Conservation (phyloP, 1,140 invertebrate species). For the Oryctes rhinoceros region DNA sequence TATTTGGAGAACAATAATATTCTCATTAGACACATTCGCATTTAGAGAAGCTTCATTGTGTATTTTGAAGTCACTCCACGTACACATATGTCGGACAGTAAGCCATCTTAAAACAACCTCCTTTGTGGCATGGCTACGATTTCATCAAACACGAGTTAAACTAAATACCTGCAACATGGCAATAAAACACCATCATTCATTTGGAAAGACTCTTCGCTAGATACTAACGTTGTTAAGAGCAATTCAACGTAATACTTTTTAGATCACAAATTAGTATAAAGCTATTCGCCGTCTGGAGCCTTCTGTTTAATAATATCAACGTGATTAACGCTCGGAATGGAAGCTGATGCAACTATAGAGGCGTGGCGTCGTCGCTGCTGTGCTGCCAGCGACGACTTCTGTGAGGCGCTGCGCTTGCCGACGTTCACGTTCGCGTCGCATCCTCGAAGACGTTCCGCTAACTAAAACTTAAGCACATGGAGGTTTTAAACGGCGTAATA, state of each 20-base stretch:
- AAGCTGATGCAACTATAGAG: not conserved
- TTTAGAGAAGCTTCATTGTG: too few relatives aligned
- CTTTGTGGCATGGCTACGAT: too few relatives aligned
- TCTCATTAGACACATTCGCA: too few relatives aligned
- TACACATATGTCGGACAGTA: too few relatives aligned
- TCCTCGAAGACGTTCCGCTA: not conserved
- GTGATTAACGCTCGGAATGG: not conserved
- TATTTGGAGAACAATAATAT: too few relatives aligned
- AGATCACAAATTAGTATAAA: not conserved
- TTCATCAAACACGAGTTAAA: not conserved
- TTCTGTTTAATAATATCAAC: slow-evolving; percentile 1
- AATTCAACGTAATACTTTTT: not conserved
- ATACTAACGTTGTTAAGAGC: not conserved
- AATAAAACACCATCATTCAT: not conserved
- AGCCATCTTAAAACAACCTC: too few relatives aligned
- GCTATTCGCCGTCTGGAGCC: not conserved
- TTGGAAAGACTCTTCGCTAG: too few relatives aligned
- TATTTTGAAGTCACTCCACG: too few relatives aligned
- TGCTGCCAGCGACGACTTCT: not conserved
- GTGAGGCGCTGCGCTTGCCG: not conserved
- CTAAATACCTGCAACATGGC: not conserved
- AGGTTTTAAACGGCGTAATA: slow-evolving; percentile 1
- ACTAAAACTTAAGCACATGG: slow-evolving; percentile 11
- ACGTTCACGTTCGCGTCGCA: not conserved
- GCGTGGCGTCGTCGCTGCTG: not conserved